phyloP scores from a whole-genome alignment of 2,888 invertebrate genomes.

The Leucoptera coffeella region DNA sequence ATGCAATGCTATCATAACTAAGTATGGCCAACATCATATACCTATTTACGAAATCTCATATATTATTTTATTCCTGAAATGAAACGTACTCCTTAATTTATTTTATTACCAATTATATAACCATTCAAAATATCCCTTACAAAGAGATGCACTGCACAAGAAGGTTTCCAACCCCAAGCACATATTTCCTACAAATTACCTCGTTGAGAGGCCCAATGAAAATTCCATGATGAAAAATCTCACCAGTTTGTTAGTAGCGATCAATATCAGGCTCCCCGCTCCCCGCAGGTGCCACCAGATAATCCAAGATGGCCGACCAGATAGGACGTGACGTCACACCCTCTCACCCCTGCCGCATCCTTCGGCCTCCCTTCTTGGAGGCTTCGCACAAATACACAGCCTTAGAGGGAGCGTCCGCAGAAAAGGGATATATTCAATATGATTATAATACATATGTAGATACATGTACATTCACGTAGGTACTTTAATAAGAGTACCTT shows the following conservation, averaged over 20 bases:
- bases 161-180: no score
- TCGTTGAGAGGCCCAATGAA: neutral
- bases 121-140: no score
- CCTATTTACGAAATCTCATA: no score
- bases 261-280: conserved; percentile 28
- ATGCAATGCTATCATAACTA: no score
- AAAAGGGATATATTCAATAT: conserved; percentile 7
- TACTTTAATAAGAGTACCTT: no score
- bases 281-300: conserved; percentile 51
- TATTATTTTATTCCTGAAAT: no score
- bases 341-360: conserved; percentile 26
- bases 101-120: no score
- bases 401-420: conserved; percentile 26
- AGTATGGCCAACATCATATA: no score
- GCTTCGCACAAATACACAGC: conserved; percentile 41
- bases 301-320: conserved; percentile 55
- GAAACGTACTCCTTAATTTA: no score
- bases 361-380: conserved; percentile 49
- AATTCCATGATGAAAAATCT: conserved; percentile 3
- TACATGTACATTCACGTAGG: no score
- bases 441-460: no score
- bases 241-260: conserved; percentile 18
- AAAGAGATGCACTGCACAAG: no score
- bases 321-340: conserved; percentile 53
- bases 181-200: neutral